Percentiles rank a stretch among this genome's conserved stretches.
These are phyloP conservation scores for Choristoneura rosaceana DNA, from an alignment of 2,888 invertebrate species.

Conservation along the genomic window DNA sequence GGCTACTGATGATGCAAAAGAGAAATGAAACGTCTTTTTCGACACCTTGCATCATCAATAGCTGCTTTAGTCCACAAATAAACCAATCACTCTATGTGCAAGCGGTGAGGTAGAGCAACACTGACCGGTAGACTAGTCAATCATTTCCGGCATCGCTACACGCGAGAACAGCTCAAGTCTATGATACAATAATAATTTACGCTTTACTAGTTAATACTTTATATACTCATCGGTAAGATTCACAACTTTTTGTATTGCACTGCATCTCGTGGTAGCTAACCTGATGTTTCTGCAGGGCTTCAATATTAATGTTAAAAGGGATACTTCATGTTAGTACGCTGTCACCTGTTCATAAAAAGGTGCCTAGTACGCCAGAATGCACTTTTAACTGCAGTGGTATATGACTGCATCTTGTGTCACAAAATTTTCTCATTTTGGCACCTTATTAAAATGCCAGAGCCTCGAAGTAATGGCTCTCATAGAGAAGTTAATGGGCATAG, in stretches of 20 bases:
- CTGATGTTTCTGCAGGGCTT: conserved; percentile 21
- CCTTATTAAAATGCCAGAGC: conserved; percentile 9
- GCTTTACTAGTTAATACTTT: conserved; percentile 75
- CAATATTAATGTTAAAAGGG: not conserved
- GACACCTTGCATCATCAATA: conserved; percentile 10
- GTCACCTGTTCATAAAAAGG: not conserved
- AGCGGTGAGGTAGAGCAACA: conserved; percentile 6
- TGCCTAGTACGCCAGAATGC: conserved; percentile 13
- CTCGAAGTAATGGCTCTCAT: conserved; percentile 14
- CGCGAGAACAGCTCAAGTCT: conserved; percentile 52
- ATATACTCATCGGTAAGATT: conserved; percentile 54
- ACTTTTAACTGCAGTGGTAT: conserved; percentile 7
- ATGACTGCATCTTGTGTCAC: not conserved
- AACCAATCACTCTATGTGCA: not conserved
- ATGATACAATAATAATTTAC: conserved; percentile 78
- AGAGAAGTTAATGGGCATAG: conserved; percentile 9
- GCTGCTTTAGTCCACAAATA: not conserved
- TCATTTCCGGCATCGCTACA: conserved; percentile 13
- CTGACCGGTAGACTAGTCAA: conserved; percentile 32
- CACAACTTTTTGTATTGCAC: conserved; percentile 72
- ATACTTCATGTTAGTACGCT: not conserved
- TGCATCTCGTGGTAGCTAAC: conserved; percentile 48
- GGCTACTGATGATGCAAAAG: conserved; percentile 8
- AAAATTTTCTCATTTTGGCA: conserved; percentile 18
- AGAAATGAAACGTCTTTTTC: too few species aligned